These are phyloP conservation scores for Tragelaphus buxtoni DNA, from an alignment of 2,113 vertebrate species.

Conservation along the genomic window DNA sequence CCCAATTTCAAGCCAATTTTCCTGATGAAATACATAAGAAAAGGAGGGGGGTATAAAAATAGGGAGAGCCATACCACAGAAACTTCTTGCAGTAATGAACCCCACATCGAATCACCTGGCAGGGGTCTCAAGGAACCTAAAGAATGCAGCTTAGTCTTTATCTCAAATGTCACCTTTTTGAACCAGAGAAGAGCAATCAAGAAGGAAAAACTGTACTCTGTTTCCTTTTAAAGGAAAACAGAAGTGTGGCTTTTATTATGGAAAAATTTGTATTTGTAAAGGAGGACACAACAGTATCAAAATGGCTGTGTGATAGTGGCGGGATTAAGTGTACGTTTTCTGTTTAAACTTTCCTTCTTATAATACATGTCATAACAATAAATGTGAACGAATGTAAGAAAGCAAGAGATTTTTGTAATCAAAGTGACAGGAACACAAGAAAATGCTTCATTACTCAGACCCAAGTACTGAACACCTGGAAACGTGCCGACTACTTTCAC, in stretches of 20 bases:
- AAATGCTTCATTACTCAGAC: not conserved
- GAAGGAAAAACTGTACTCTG: not conserved
- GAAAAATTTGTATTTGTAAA: conserved; percentile 10
- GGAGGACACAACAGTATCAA: not conserved
- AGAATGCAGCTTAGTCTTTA: conserved; percentile 7
- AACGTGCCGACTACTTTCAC: not conserved
- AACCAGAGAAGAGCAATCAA: conserved; percentile 25
- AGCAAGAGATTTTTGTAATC: not conserved
- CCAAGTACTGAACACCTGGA: not conserved
- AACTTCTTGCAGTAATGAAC: not conserved
- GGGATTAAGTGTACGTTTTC: not conserved
- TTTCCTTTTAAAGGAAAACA: conserved; percentile 26
- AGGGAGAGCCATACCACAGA: not conserved
- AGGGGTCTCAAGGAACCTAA: not conserved
- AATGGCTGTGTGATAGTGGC: not conserved
- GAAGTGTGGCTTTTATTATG: not conserved
- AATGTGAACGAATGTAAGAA: not conserved
- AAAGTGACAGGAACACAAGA: not conserved
- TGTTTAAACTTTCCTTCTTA: conserved; percentile 18
- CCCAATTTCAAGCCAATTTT: not conserved
- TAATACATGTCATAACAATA: not conserved
- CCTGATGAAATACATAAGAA: not conserved
- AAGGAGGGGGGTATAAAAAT: not conserved
- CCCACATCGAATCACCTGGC: not conserved
- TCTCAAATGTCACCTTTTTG: conserved; percentile 12